Evolutionary conservation across 2,113 vertebrate genomes (phyloP), one percentile per base, ranked within the genome.

Genomic region (Paracanthobrama guichenoti): DNA sequence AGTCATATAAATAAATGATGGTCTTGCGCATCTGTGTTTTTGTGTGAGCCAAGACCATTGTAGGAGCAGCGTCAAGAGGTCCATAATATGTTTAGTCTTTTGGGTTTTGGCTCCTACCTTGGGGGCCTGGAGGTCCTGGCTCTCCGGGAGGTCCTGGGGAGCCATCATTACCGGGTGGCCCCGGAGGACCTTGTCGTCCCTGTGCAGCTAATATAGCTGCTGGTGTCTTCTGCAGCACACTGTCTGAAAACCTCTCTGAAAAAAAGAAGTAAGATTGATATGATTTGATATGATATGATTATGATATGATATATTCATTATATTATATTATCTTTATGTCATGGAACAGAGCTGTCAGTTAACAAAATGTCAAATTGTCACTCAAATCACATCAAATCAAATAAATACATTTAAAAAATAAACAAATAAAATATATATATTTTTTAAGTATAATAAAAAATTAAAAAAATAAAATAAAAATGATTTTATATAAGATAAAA

Each of bases 201-300:
- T 97, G 96, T 6, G 97, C 92, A 7, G 96, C 96, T 86, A 98
- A 90, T 93, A 99, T 95, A 31, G 96, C 96, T 48, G 96, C 97
- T 22, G 95, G 97, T 22, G 95, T 92, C 91, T 98, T 97, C 87
- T 98, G 91, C 59, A 93, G 92, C 39, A 91, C 90, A 64, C 95
- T 94, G 44, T 82, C 80, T 18, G 93, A 93, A 90, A 96, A 94
- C 79, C 94, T 96, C 83, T 94, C 94, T 95, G 82, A 2, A 80
- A 78, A 76, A 20, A 53, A 48, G 20, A 18, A 57, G 20, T 39
- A 39, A 18, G 39, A 39, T 39, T 39, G 39, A 39, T 50, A 50
- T 39, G 39, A 39, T 39, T 7, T 39, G 3, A 46, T 10, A 31
- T 66, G 39, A 39, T 39, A 35, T 35, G 4, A 4, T 4, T 48